Base-by-base conservation (phyloP, 2,888 invertebrate species). In the Megaustenia siamemsis region DNA sequence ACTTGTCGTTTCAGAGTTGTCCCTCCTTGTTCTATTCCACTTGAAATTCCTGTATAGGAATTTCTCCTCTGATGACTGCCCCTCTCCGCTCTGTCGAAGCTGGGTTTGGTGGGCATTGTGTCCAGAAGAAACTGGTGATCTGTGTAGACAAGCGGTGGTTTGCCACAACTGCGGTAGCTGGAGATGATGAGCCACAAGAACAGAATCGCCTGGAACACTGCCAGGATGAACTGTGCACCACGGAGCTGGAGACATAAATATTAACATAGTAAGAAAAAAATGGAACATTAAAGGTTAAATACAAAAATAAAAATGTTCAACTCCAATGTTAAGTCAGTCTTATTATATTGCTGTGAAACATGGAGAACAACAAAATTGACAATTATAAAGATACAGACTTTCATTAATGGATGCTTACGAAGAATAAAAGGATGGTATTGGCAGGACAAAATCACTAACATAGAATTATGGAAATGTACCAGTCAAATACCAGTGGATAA, bases 121-220 rank as follows among this genome's bases (percentile, higher is more conserved):
- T 86, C 87, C 82, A 87, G 60, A 45, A 85, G 63, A n/a, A 85
- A 85, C 83, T 86, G 84, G 35, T 86, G 53, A 69, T 85, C 86
- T n/a, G 86, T 80, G 49, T 82, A 82, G 76, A 82, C 53, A 21
- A 82, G 60, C 21, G 76, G 49, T 35, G 66, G 28, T 79, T 86
- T 86, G 60, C 28, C 21, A 53, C 83, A 77, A 43, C 85, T 73
- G 12, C 84, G 71, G 45, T 40, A 68, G 60, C 69, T 68, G 6
- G 63, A 60, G 28, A 84, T 69, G 60, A 81, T 40, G 63, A 85
- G 38, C 85, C 85, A 85, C 18, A 85, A 5, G 43, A 85, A 81
- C 35, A 81, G 38, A 24, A 81, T 28, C 12, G n/a, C 85, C 56
- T 85, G 85, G 1, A 85, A 32, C 66, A 85, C 60, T 4, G 49